A percentile compares a stretch with the other conserved stretches of the same genome.
phyloP scores from a whole-genome alignment of 2,888 invertebrate genomes.

The Chaetogeoica ovagalla region DNA sequence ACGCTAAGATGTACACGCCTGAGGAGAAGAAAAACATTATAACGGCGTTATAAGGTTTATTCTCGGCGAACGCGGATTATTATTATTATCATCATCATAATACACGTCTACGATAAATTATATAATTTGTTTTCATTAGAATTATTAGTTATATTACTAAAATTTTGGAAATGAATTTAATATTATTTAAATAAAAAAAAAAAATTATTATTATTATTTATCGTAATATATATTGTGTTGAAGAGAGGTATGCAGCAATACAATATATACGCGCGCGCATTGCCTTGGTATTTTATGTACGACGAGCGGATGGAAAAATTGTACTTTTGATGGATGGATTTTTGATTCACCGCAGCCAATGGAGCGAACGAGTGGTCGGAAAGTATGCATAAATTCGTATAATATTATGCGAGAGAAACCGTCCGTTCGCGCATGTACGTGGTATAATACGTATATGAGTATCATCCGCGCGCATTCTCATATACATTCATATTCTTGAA shows the following conservation, averaged over 20 bases:
- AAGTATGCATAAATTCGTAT: conserved; percentile 34
- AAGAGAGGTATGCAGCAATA: neutral
- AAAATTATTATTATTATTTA: too few species aligned
- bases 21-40: neutral
- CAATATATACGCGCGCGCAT: neutral
- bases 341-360: conserved; percentile 29
- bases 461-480: neutral
- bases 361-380: conserved; percentile 15
- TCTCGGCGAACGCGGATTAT: too few species aligned
- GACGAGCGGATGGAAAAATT: conserved; percentile 16
- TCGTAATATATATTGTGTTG: too few species aligned
- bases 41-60: neutral
- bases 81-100: too few species aligned
- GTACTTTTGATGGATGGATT: conserved; percentile 36
- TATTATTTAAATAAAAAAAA: too few species aligned
- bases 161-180: too few species aligned
- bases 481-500: neutral
- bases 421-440: neutral
- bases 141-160: too few species aligned
- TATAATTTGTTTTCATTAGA: too few species aligned
- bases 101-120: too few species aligned
- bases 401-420: conserved; percentile 4
- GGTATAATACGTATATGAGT: neutral
- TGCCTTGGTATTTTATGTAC: neutral
- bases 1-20: conserved; percentile 68